Evolutionary conservation across 2,797 vertebrate genomes (phyloP).

Genomic region (Artibeus lituratus): DNA sequence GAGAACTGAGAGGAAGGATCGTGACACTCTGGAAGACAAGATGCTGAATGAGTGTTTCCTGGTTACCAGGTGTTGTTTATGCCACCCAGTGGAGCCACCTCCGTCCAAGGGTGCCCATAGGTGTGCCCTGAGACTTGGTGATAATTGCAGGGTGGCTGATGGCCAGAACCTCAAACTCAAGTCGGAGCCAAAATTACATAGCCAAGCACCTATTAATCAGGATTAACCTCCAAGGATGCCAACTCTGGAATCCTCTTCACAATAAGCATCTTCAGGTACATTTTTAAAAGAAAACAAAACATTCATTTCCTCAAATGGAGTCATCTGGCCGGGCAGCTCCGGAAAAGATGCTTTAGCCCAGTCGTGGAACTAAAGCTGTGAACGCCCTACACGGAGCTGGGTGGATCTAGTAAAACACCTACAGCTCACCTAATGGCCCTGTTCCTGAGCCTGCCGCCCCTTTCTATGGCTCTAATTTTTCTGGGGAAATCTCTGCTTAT

Average conservation of each 20-base stretch:
- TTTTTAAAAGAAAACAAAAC: slow-evolving; percentile 72
- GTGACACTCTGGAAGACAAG: neutral
- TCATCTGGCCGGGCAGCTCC: slow-evolving; percentile 35
- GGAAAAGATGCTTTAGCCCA: slow-evolving; percentile 44
- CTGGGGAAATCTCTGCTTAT: neutral
- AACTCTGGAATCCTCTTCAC: slow-evolving; percentile 49
- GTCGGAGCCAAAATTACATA: slow-evolving; percentile 65
- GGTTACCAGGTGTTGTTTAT: slow-evolving; percentile 21
- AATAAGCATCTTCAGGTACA: slow-evolving; percentile 66
- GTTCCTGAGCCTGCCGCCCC: neutral
- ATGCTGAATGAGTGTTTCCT: slow-evolving; percentile 1
- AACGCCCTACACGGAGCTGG: neutral
- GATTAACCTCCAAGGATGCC: slow-evolving; percentile 66
- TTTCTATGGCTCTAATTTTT: neutral
- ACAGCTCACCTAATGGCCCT: neutral
- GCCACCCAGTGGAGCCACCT: neutral
- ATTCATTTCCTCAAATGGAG: slow-evolving; percentile 65
- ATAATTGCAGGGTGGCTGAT: slow-evolving; percentile 66
- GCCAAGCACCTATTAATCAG: slow-evolving; percentile 64
- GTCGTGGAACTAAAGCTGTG: slow-evolving; percentile 17
- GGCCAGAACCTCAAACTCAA: slow-evolving; percentile 60
- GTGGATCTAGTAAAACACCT: neutral
- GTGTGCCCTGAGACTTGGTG: neutral
- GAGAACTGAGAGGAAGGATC: neutral
- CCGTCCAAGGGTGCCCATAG: neutral